These are phyloP conservation scores for Heliconius melpomene DNA, from an alignment of 1,140 invertebrate genomes.

Conservation along the genomic window DNA sequence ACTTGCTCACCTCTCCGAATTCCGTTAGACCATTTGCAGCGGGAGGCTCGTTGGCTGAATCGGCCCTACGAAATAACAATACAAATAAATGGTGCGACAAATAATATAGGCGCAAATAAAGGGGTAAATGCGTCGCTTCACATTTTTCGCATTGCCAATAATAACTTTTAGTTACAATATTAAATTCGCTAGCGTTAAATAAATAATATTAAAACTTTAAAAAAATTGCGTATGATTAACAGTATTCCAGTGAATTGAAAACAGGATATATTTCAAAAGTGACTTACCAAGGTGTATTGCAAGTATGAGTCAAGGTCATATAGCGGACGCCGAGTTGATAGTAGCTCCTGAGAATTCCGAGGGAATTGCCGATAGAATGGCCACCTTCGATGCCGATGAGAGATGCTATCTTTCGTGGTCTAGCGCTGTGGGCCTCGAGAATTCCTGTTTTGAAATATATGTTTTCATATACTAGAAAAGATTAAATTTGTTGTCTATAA, in stretches of 20 bases:
- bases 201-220: not conserved
- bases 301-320: conserved; percentile 93
- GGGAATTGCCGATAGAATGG: conserved; percentile 91
- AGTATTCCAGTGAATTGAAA: not conserved
- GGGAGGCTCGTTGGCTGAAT: conserved; percentile 87
- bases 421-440: conserved; percentile 67
- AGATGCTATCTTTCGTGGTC: conserved; percentile 77
- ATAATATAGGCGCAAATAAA: conserved; percentile 33
- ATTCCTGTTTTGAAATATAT: too few relatives aligned
- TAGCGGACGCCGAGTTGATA: conserved; percentile 92
- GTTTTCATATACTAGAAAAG: too few relatives aligned
- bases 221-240: not conserved
- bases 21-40: conserved; percentile 87
- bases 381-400: conserved; percentile 92
- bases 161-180: not conserved
- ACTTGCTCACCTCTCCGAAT: conserved; percentile 86
- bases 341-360: conserved; percentile 90
- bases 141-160: conserved; percentile 36
- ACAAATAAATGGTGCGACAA: conserved; percentile 61
- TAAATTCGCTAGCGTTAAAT: not conserved
- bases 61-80: conserved; percentile 83
- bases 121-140: conserved; percentile 28
- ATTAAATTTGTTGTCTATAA: too few relatives aligned
- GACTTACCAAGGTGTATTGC: conserved; percentile 91
- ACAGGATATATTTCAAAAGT: not conserved